These are phyloP conservation scores for Dryas iulia DNA, from an alignment of 1,140 invertebrate genomes.

Conservation along the genomic window DNA sequence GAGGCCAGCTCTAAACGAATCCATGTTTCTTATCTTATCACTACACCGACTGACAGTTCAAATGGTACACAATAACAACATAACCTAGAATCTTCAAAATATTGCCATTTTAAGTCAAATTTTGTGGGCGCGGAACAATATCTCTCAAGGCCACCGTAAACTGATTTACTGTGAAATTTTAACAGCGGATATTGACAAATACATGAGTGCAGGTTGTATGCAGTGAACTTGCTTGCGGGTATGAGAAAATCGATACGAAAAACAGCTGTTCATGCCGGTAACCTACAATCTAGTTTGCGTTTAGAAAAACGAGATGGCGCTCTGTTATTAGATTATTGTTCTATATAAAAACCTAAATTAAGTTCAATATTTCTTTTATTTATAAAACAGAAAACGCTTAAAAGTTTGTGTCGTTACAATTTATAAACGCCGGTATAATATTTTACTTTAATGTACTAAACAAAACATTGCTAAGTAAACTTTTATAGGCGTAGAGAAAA, in stretches of 20 bases:
- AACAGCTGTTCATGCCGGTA: conserved; percentile 56
- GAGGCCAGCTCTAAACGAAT: conserved; percentile 44
- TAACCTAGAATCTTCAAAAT: conserved; percentile 40
- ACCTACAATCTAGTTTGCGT: background rate
- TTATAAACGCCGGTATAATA: too few species aligned
- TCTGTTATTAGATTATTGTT: background rate
- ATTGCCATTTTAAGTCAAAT: background rate
- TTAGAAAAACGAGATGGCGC: conserved; percentile 21
- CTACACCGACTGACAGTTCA: conserved; percentile 26
- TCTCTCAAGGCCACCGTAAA: background rate
- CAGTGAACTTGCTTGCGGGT: conserved; percentile 59
- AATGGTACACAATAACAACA: conserved; percentile 42
- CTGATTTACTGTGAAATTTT: background rate
- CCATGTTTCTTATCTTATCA: conserved; percentile 47
- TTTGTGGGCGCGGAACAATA: background rate
- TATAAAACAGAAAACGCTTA: too few species aligned
- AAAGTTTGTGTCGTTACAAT: too few species aligned
- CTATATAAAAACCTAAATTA: too few species aligned
- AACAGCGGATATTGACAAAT: conserved; percentile 16
- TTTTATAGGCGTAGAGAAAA: too few species aligned
- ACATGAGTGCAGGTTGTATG: conserved; percentile 49
- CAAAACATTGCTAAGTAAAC: too few species aligned
- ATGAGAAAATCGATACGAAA: conserved; percentile 56
- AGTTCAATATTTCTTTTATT: too few species aligned
- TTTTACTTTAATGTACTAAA: too few species aligned